A percentile compares a stretch with the other conserved stretches of the same genome.
Evolutionary conservation across 2,797 vertebrate genomes (phyloP).

Genomic region (Notolabrus celidotus): DNA sequence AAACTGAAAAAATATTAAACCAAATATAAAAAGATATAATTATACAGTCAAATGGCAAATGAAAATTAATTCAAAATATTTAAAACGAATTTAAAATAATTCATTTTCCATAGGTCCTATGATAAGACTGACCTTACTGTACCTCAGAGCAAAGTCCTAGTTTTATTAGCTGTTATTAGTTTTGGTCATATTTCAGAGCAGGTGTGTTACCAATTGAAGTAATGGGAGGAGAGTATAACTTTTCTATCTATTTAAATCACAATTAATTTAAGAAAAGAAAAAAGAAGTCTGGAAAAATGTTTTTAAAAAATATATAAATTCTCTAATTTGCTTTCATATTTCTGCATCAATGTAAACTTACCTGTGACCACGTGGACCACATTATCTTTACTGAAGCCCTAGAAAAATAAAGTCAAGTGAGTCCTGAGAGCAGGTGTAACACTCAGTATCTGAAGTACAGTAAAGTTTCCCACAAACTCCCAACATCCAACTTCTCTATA

Average conservation of each 20-base stretch:
- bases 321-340: not conserved
- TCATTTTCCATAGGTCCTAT: not conserved
- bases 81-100: not conserved
- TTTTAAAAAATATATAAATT: not conserved
- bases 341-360: constrained; percentile 42
- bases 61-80: not conserved
- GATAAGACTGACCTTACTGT: not conserved
- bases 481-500: constrained; percentile 13
- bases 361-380: constrained; percentile 54
- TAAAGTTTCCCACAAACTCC: constrained; percentile 45
- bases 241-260: not conserved
- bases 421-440: constrained; percentile 47
- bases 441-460: constrained; percentile 40
- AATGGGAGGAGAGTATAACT: not conserved
- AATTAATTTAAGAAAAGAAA: not conserved
- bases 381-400: constrained; percentile 30
- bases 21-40: no score
- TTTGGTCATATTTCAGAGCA: constrained; percentile 16
- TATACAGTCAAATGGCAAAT: no score
- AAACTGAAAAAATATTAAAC: not conserved
- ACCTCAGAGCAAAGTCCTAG: not conserved
- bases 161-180: not conserved
- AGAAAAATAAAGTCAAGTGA: not conserved
- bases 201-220: not conserved
- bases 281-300: not conserved